Evolutionary conservation across 2,797 vertebrate species (phyloP), one percentile per base, ranked within the genome.

Genomic region (Sebastes steindachneri): DNA sequence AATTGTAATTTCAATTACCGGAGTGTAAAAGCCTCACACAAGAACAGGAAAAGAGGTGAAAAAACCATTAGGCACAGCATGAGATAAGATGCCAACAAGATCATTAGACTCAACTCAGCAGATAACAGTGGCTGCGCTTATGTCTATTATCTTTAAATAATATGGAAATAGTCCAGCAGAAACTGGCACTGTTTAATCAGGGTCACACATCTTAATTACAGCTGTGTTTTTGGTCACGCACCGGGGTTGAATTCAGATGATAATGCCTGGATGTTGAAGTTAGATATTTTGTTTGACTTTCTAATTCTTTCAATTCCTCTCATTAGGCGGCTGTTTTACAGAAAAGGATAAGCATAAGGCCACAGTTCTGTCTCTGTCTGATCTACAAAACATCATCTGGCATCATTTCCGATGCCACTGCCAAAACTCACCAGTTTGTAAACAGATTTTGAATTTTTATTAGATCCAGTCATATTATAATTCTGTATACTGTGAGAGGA

Each of bases 181-280:
- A 37, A 74, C 9, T n/a, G 17, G 7, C 7, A 37, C 31, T n/a
- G 58, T 28, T 68, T 28, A 59, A 80, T 77, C 31, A 33, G 21
- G n/a, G 17, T 25, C 9, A 35, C 15, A 15, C 31, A 54, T 75
- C 28, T 68, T 72, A 17, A 71, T 66, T 29, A 45, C 10, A 62
- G 33, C 26, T 57, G 26, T 57, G 58, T 12, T 68, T 31, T 8
- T 80, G 59, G 15, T 48, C 65, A 80, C 73, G 33, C 28, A 60
- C 3, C 7, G 53, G 29, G 2, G 2, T 8, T 69, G 3, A 53
- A 79, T 72, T 25, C 1, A 65, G 31, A 70, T 33, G 12, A 71
- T 21, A 53, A 0, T 29, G 31, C 10, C 28, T 71, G n/a, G 14
- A 68, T 5, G 9, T 15, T 26, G 3, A 45, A 55, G 41, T 70